Percentiles rank a stretch among this genome's conserved stretches.
These are phyloP conservation scores for Volucella zonaria DNA, from an alignment of 2,888 invertebrate genomes.

Conservation along the genomic window DNA sequence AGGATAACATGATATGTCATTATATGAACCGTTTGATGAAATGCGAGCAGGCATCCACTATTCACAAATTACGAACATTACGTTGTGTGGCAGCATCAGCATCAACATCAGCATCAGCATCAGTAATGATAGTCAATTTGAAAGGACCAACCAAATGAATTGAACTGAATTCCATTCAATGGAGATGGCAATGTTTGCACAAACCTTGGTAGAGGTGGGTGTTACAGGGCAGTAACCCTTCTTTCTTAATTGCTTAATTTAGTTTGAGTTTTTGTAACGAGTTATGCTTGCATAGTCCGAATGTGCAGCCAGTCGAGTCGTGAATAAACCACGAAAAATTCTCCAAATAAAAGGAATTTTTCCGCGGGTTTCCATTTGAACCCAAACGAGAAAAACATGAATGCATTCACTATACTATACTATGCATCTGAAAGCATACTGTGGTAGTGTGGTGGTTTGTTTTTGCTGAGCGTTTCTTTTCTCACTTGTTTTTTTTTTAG, in stretches of 20 bases:
- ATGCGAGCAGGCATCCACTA: too few relatives aligned
- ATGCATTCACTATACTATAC: slow-evolving; percentile 14
- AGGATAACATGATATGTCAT: slow-evolving; percentile 28
- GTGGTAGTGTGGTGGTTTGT: slow-evolving; percentile 25
- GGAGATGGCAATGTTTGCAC: background rate
- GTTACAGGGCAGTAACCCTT: background rate
- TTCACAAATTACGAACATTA: background rate
- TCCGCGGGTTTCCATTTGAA: slow-evolving; percentile 23
- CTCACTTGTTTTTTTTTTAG: background rate
- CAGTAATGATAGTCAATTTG: slow-evolving; percentile 28
- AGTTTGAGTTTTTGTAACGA: slow-evolving; percentile 47
- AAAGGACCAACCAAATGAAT: slow-evolving; percentile 11
- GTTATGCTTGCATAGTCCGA: slow-evolving; percentile 24
- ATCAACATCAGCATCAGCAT: too few relatives aligned
- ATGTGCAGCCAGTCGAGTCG: slow-evolving; percentile 22
- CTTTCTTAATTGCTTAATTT: slow-evolving; percentile 9
- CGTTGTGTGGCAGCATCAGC: too few relatives aligned
- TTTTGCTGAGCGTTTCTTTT: background rate
- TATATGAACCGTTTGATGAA: slow-evolving; percentile 46
- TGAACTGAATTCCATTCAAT: background rate
- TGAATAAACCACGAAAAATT: slow-evolving; percentile 58
- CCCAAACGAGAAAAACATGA: slow-evolving; percentile 23
- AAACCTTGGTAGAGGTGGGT: background rate
- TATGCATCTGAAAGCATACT: slow-evolving; percentile 14
- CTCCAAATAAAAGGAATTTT: slow-evolving; percentile 52